phyloP scores from a whole-genome alignment of 2,797 vertebrate genomes.

The Aldrovandia affinis region DNA sequence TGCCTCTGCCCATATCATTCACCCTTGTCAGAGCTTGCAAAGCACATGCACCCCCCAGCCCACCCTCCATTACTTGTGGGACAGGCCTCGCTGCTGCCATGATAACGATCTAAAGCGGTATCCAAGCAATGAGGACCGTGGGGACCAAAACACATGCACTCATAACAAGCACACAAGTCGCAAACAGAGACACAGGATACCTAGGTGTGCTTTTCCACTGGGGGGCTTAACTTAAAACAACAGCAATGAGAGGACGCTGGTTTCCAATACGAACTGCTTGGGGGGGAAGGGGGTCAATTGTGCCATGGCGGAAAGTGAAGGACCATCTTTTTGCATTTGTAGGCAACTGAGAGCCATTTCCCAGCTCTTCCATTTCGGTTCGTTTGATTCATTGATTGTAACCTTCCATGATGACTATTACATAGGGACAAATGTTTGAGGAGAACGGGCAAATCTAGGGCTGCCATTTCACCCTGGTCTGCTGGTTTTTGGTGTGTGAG shows the following conservation, averaged over 20 bases:
- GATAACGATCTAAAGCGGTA: conserved; percentile 29
- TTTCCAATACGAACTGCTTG: background rate
- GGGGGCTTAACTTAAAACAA: background rate
- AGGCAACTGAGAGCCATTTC: too few relatives aligned
- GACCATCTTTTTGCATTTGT: too few relatives aligned
- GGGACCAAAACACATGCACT: conserved; percentile 31
- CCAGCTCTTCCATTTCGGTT: background rate
- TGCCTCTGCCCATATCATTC: background rate
- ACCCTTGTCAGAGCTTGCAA: background rate
- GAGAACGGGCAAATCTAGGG: background rate
- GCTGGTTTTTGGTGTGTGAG: too few relatives aligned
- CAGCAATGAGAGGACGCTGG: background rate
- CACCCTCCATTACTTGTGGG: conserved; percentile 21
- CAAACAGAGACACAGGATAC: conserved; percentile 1
- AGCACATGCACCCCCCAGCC: conserved; percentile 30
- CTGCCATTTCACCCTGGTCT: too few relatives aligned
- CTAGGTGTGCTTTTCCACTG: background rate
- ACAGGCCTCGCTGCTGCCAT: conserved; percentile 32
- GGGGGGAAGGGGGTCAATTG: background rate
- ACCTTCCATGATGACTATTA: background rate
- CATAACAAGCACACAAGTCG: conserved; percentile 41
- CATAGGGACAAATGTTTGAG: background rate
- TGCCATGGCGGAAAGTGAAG: too few relatives aligned
- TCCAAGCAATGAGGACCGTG: conserved; percentile 39
- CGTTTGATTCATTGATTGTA: background rate